A percentile compares a stretch with the other conserved stretches of the same genome.
Conservation (phyloP, 2,888 invertebrate genomes). For the Alviniconcha strummeri region DNA sequence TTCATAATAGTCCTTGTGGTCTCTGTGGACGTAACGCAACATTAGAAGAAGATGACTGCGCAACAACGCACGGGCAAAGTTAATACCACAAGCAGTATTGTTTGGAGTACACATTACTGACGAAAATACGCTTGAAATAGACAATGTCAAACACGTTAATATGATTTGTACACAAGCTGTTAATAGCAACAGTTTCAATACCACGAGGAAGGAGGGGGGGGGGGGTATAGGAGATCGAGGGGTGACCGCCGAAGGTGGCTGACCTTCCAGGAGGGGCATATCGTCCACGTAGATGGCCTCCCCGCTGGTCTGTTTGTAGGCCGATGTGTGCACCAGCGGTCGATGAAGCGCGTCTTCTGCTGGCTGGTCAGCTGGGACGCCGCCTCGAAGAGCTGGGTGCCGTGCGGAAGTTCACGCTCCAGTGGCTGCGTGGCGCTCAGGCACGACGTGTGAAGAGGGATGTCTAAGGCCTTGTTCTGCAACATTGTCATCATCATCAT, state of each 20-base stretch:
- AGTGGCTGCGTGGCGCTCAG: slow-evolving; percentile 28
- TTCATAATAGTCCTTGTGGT: too few species aligned
- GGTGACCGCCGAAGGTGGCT: background rate
- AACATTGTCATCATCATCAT: background rate
- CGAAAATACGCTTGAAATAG: too few species aligned
- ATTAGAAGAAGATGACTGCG: too few species aligned
- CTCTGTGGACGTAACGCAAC: too few species aligned
- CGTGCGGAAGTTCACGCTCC: slow-evolving; percentile 32
- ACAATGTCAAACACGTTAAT: too few species aligned
- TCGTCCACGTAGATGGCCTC: slow-evolving; percentile 95
- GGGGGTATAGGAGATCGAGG: too few species aligned
- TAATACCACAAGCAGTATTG: too few species aligned
- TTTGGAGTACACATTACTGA: too few species aligned
- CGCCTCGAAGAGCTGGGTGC: slow-evolving; percentile 40
- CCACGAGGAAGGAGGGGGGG: too few species aligned
- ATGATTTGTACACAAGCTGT: too few species aligned
- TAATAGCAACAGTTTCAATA: too few species aligned
- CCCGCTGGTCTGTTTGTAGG: slow-evolving; percentile 90
- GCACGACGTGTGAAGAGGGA: slow-evolving; percentile 2
- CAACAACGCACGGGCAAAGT: too few species aligned
- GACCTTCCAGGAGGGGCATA: slow-evolving; percentile 79
- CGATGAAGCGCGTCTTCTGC: slow-evolving; percentile 72
- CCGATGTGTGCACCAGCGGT: slow-evolving; percentile 87
- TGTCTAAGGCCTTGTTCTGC: slow-evolving; percentile 7
- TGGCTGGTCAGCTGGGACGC: background rate